These are phyloP conservation scores for Rhabdomys dilectus DNA, from an alignment of 2,113 vertebrate species.

Conservation along the genomic window DNA sequence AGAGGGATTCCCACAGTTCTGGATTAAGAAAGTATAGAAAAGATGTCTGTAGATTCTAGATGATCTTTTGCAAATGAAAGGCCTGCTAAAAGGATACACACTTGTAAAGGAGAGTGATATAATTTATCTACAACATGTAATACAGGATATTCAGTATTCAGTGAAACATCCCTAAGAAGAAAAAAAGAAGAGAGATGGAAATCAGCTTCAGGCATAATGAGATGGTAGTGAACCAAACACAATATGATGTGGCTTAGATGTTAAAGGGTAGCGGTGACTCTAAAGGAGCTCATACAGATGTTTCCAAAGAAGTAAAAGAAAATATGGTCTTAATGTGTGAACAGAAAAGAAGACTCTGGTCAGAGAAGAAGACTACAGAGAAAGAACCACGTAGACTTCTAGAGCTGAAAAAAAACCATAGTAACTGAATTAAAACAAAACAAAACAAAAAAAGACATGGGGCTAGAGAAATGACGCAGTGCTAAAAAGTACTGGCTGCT, in stretches of 20 bases:
- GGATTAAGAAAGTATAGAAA: neutral
- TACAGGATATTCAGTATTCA: neutral
- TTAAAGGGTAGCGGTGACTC: neutral
- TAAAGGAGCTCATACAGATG: neutral
- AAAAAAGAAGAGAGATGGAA: neutral
- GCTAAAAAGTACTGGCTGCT: neutral
- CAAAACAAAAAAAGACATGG: neutral
- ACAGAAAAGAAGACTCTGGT: neutral
- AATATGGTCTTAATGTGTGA: neutral
- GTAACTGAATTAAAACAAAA: neutral
- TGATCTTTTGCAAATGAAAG: neutral
- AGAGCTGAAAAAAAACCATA: neutral
- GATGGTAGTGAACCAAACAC: neutral
- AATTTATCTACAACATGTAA: neutral
- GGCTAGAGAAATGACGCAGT: neutral
- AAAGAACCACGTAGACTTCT: neutral
- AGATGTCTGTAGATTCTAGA: neutral
- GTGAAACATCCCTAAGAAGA: neutral
- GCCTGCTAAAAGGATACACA: neutral
- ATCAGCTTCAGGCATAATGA: neutral
- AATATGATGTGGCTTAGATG: neutral
- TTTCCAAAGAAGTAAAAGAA: slow-evolving; percentile 36
- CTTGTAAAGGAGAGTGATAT: neutral
- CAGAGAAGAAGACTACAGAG: slow-evolving; percentile 9
- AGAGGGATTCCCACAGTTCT: neutral